These are phyloP conservation scores for Morinoia aosen DNA, from an alignment of 2,888 invertebrate genomes.

Conservation along the genomic window DNA sequence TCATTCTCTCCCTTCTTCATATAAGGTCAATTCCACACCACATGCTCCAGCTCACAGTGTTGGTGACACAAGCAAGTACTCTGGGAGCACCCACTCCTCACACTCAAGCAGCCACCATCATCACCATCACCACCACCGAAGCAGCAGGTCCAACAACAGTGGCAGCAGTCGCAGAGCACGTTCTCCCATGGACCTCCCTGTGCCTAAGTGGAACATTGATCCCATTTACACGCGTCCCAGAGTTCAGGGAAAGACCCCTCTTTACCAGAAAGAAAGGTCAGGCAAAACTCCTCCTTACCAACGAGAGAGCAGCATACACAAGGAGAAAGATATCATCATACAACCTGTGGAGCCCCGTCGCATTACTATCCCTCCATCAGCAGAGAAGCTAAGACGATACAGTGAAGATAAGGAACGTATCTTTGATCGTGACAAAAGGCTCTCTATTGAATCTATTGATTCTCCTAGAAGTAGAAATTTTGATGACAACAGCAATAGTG, in stretches of 20 bases:
- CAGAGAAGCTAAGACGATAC: conserved; percentile 65
- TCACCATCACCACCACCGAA: conserved; percentile 57
- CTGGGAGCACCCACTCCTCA: conserved; percentile 21
- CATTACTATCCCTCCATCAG: conserved; percentile 66
- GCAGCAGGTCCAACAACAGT: conserved; percentile 40
- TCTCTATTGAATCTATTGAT: conserved; percentile 41
- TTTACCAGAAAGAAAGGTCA: conserved; percentile 50
- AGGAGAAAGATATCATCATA: conserved; percentile 38
- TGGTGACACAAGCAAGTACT: background rate
- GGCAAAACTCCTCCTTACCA: conserved; percentile 51
- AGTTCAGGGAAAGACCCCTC: conserved; percentile 61
- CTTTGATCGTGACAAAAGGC: conserved; percentile 53
- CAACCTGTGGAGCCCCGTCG: conserved; percentile 58
- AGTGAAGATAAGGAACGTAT: conserved; percentile 63
- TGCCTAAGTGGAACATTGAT: conserved; percentile 65
- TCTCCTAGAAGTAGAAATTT: conserved; percentile 56
- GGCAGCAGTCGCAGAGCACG: conserved; percentile 39
- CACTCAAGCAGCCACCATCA: conserved; percentile 49
- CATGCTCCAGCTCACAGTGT: background rate
- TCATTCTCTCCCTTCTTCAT: background rate
- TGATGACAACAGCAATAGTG: conserved; percentile 65
- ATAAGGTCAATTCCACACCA: background rate
- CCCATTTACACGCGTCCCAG: conserved; percentile 56
- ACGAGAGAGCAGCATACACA: conserved; percentile 9
- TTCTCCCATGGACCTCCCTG: conserved; percentile 66